Conservation (phyloP, 1,140 invertebrate genomes). For the Meloidogyne hapla region DNA sequence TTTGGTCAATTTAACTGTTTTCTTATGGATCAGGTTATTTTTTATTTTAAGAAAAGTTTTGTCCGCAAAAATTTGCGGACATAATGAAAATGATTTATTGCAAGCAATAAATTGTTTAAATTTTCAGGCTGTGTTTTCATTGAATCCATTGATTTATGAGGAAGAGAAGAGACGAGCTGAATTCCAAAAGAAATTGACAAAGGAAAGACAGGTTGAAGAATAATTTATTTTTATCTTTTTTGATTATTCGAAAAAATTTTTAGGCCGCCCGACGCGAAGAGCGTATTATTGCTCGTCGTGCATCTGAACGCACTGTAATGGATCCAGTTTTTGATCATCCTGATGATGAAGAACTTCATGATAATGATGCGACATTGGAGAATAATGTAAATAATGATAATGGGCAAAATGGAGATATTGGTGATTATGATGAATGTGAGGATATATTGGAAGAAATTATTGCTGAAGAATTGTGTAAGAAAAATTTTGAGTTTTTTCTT, state of each 20-base stretch:
- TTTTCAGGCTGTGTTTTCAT: constrained; percentile 18
- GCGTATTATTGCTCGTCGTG: not conserved
- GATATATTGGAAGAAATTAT: constrained; percentile 29
- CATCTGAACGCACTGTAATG: not conserved
- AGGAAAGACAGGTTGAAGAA: constrained; percentile 2
- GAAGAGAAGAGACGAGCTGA: constrained; percentile 33
- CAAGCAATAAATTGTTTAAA: not conserved
- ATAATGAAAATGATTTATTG: too few relatives aligned
- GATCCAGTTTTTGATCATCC: constrained; percentile 15
- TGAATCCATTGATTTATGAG: constrained; percentile 31
- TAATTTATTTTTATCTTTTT: not conserved
- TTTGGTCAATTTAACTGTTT: constrained; percentile 39
- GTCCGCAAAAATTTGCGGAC: not conserved
- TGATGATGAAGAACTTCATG: not conserved
- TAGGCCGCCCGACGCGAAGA: not conserved
- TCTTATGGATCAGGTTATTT: constrained; percentile 29
- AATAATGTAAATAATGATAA: not conserved
- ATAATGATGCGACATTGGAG: not conserved
- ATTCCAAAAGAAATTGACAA: constrained; percentile 22
- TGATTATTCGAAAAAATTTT: too few relatives aligned
- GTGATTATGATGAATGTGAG: constrained; percentile 29
- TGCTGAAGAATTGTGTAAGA: constrained; percentile 13
- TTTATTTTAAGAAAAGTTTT: not conserved
- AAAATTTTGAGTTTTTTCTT: too few relatives aligned
- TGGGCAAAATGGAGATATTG: not conserved